Evolutionary conservation across 2,113 vertebrate genomes (phyloP), one percentile per base, ranked within the genome.

Genomic region (Cervus canadensis): DNA sequence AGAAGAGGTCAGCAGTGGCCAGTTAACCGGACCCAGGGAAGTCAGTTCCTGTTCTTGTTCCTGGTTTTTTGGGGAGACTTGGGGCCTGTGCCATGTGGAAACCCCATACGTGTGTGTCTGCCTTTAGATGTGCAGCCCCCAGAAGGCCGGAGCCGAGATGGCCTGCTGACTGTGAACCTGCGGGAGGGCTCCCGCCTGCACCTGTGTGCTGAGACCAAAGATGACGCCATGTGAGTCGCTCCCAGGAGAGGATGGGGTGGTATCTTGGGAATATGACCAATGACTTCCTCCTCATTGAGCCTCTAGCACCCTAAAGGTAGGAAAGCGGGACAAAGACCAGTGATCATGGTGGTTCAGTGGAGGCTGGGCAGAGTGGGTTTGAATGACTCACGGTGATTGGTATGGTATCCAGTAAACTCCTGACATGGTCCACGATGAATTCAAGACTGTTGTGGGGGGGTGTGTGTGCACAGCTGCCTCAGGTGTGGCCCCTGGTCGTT

Each of bases 131-230:
- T 99, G 93, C 98, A 98, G 96, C 99, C 99, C 0, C 99, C 99
- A 0, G 99, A 99, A 97, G 99, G 98, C 26, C 99, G 98, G 88
- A 99, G 98, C 84, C 98, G 99, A 7, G 99, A 99, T 0, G 99
- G 99, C 64, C 98, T 99, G 45, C 60, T 99, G 36, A 98, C 98
- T 1, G 30, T 99, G 23, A 98, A 99, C 96, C 98, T 99, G 43
- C 98, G 98, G 67, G 99, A 99, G 2, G 99, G 99, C 64, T 99
- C 99, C 71, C 98, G 98, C 21, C 97, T 99, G 26, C 98, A 98
- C n/a, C 98, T 99, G 89, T 99, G 99, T 0, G 99, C 99, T 0
- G 99, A 99, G 99, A 99, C 99, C 2, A 97, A 99, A 97, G 99
- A 99, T 0, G 99, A 99, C 0, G 99, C 99, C 0, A 40, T 99